Base-by-base conservation (phyloP, 2,113 vertebrate genomes). In the Cichladusa arquata region DNA sequence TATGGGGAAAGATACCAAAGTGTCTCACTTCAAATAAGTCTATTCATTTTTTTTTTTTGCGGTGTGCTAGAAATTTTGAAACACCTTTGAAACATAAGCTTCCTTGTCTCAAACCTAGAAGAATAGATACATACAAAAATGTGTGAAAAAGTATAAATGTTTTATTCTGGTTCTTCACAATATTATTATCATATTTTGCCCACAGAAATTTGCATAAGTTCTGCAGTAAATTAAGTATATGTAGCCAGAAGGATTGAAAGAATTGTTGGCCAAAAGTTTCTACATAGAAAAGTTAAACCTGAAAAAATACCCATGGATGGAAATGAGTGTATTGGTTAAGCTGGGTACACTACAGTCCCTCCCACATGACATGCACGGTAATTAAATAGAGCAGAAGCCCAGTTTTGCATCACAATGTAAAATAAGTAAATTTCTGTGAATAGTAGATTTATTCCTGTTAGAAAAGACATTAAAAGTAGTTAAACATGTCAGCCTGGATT, bases 381-480 rank as follows among this genome's bases (percentile, higher is more conserved):
- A 79, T 1, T 64, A 19, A 84, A 86, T 61, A 67, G 17, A 78
- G 36, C 48, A 91, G 72, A 84, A 88, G 69, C 65, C 45, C 53
- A 88, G 72, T 44, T 84, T 93, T 71, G 77, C 51, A 78, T 78
- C 69, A 28, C 44, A 71, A 12, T 56, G 51, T 54, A 91, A 78
- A 84, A 78, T 53, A 92, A 64, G 80, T 47, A 95, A 78, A 93
- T 89, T 51, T 91, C 34, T 34, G 42, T 93, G 83, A 93, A 91
- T 89, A 94, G 93, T 45, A 66, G 56, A 86, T 87, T 91, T 96
- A 95, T 95, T 96, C 53, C 44, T 81, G 84, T 92, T 96, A 92
- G 88, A 95, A 96, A 93, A 94, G 56, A 92, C 69, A 95, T 90
- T 91, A 76, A 89, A 94, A 93, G 88, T 89, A 91, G 77, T 95